These are phyloP conservation scores for Oriolus oriolus DNA, from an alignment of 2,113 vertebrate species.

Conservation along the genomic window DNA sequence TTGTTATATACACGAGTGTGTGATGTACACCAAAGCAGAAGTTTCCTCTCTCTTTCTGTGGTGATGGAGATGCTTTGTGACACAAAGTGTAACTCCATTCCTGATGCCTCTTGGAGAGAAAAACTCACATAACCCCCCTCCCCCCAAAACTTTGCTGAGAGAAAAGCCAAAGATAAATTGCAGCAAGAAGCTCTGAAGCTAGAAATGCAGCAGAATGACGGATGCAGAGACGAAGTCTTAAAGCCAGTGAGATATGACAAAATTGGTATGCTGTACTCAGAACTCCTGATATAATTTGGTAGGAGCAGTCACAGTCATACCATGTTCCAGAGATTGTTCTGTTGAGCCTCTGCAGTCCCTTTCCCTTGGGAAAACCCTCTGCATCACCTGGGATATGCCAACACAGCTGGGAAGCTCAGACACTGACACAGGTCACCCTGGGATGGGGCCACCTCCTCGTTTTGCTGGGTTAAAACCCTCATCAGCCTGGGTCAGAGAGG, in stretches of 20 bases:
- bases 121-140: background rate
- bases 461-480: conserved; percentile 50
- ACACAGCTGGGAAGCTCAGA: conserved; percentile 50
- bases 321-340: background rate
- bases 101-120: background rate
- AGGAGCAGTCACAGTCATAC: background rate
- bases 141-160: background rate
- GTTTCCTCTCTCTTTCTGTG: background rate
- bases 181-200: background rate
- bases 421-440: background rate
- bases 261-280: background rate
- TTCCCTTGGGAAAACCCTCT: background rate
- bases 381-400: conserved; percentile 12
- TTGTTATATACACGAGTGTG: background rate
- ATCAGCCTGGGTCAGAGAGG: background rate
- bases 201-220: background rate
- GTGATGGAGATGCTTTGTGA: background rate
- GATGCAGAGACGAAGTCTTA: background rate
- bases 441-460: background rate
- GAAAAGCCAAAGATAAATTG: background rate
- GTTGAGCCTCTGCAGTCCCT: background rate
- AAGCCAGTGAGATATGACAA: background rate
- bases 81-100: background rate
- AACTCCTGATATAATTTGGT: background rate
- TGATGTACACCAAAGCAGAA: background rate